These are phyloP conservation scores for Bhutanitis thaidina DNA, from an alignment of 2,888 invertebrate species.

Conservation along the genomic window DNA sequence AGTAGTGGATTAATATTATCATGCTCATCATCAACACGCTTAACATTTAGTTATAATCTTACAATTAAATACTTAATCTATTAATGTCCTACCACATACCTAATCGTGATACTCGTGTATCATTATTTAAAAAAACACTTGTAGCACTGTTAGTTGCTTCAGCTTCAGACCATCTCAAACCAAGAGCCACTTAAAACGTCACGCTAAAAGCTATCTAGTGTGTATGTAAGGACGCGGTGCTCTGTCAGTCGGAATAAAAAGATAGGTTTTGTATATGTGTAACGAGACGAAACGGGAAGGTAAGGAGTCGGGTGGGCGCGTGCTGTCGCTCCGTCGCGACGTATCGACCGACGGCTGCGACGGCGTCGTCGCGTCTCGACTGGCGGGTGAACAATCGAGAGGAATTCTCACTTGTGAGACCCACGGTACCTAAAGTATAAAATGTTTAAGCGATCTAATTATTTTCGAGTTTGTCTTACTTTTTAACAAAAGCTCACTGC, in stretches of 20 bases:
- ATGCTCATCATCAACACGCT: too few relatives aligned
- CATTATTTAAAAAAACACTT: too few relatives aligned
- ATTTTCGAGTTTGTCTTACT: too few relatives aligned
- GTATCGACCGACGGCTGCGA: slow-evolving; percentile 17
- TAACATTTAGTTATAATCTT: too few relatives aligned
- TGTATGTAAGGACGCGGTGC: slow-evolving; percentile 6
- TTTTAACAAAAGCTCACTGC: too few relatives aligned
- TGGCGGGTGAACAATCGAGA: slow-evolving; percentile 6
- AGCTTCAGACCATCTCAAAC: slow-evolving; percentile 6
- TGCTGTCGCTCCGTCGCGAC: slow-evolving; percentile 22
- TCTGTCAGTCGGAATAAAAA: slow-evolving; percentile 10
- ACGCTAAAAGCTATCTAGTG: neutral
- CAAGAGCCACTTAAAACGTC: slow-evolving; percentile 4
- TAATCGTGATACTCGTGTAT: too few relatives aligned
- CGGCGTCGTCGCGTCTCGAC: neutral
- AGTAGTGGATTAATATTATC: too few relatives aligned
- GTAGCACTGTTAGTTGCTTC: neutral
- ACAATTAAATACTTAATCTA: too few relatives aligned
- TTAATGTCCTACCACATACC: too few relatives aligned
- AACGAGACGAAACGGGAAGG: neutral
- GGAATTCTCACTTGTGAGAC: neutral
- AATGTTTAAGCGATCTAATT: too few relatives aligned
- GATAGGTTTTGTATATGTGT: slow-evolving; percentile 1
- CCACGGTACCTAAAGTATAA: neutral
- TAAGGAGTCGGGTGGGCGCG: slow-evolving; percentile 7